phyloP scores from a whole-genome alignment of 53 echinoderm and acorn worm species.

The Patiria pectinifera region DNA sequence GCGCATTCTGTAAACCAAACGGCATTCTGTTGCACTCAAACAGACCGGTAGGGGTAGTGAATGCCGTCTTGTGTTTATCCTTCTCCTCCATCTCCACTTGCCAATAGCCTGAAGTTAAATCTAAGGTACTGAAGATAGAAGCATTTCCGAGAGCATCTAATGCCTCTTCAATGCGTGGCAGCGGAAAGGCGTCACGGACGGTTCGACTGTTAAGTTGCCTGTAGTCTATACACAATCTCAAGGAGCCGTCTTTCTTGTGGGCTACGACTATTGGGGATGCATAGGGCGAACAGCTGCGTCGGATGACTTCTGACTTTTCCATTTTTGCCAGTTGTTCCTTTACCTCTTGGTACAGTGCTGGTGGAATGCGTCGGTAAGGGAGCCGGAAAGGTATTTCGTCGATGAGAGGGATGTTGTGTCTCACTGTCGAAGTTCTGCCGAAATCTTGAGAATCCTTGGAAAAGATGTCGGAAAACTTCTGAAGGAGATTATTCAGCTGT shows the following conservation, averaged over 20 bases:
- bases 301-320: constrained; percentile 45
- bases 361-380: constrained; percentile 56
- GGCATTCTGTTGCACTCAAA: too few species aligned
- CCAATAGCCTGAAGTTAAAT: constrained; percentile 38
- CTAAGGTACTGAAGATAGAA: not conserved
- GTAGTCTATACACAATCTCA: too few species aligned
- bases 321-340: constrained; percentile 20
- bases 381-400: constrained; percentile 40
- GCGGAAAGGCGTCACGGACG: constrained; percentile 14
- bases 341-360: constrained; percentile 23
- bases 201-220: constrained; percentile 12
- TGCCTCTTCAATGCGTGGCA: constrained; percentile 33
- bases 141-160: constrained; percentile 15
- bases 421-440: constrained; percentile 14
- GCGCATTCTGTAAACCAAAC: too few species aligned
- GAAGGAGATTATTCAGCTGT: not conserved
- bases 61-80: constrained; percentile 54
- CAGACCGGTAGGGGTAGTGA: not conserved
- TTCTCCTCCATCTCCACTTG: constrained; percentile 17
- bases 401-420: constrained; percentile 31
- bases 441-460: constrained; percentile 8
- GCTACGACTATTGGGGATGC: too few species aligned
- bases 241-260: too few species aligned
- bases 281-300: not conserved
- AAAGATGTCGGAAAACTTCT: constrained; percentile 13